A percentile compares a stretch with the other conserved stretches of the same genome.
Conservation (phyloP, 2,113 vertebrate genomes). For the Takifugu flavidus region DNA sequence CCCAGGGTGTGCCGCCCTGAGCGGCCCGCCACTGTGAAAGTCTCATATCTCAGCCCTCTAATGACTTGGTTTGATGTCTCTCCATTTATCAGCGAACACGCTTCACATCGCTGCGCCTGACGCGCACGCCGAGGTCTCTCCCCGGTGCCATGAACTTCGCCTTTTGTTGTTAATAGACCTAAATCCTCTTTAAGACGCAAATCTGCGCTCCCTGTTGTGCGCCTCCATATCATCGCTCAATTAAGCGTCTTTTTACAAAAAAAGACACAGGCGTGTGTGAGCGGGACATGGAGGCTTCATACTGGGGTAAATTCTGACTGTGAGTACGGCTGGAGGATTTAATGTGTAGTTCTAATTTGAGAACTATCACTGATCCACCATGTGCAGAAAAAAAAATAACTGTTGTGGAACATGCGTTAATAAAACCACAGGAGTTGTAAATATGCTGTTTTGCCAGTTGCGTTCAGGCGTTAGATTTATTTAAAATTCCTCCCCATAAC, state of each 20-base stretch:
- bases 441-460: no score
- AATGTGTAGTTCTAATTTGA: no score
- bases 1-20: slow-evolving; percentile 60
- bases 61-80: slow-evolving; percentile 70
- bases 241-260: slow-evolving; percentile 30
- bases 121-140: slow-evolving; percentile 48
- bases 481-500: slow-evolving; percentile 14
- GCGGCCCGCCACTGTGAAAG: slow-evolving; percentile 59
- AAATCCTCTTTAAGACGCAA: slow-evolving; percentile 67
- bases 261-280: not conserved
- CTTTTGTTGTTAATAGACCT: slow-evolving; percentile 69
- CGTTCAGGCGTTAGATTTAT: not conserved
- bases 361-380: no score
- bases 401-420: no score
- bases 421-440: no score
- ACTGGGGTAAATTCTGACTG: no score
- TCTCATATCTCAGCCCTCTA: slow-evolving; percentile 69
- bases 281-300: not conserved
- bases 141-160: slow-evolving; percentile 56
- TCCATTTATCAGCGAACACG: slow-evolving; percentile 63
- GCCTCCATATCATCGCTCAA: slow-evolving; percentile 37
- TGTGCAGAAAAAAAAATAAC: no score
- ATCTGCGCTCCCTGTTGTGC: slow-evolving; percentile 54
- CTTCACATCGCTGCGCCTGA: slow-evolving; percentile 48
- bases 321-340: no score